Conservation (phyloP, 1,140 invertebrate species). For the Drosophila cardini region DNA sequence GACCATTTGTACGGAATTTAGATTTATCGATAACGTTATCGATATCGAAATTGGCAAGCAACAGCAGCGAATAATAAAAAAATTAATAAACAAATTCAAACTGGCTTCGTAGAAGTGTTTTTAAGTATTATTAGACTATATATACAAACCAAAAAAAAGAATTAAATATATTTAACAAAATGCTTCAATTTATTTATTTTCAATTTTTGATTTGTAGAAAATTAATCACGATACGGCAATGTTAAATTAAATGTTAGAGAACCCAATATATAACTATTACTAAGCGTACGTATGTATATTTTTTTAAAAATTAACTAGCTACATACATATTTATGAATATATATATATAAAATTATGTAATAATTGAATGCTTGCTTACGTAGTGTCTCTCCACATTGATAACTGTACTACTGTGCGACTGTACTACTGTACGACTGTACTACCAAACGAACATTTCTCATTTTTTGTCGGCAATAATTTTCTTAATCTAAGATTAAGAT, state of each 20-base stretch:
- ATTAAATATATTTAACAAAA: neutral
- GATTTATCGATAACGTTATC: constrained; percentile 50
- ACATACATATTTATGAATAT: constrained; percentile 5
- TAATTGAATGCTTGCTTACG: constrained; percentile 41
- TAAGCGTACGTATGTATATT: constrained; percentile 26
- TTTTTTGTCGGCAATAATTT: constrained; percentile 26
- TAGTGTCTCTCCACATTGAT: constrained; percentile 21
- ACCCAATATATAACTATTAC: constrained; percentile 1
- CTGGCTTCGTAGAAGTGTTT: constrained; percentile 83
- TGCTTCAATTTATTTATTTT: constrained; percentile 21
- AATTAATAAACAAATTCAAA: constrained; percentile 60
- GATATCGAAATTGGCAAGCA: constrained; percentile 37
- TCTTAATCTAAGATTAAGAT: constrained; percentile 26
- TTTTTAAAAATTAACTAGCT: constrained; percentile 24
- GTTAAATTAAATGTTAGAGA: constrained; percentile 51
- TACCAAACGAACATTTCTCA: constrained; percentile 11
- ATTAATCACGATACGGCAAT: constrained; percentile 18
- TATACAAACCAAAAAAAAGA: constrained; percentile 15
- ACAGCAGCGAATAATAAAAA: constrained; percentile 48
- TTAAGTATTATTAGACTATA: constrained; percentile 79
- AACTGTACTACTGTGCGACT: neutral
- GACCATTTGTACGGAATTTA: constrained; percentile 79
- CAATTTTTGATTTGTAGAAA: constrained; percentile 15
- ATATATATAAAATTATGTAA: constrained; percentile 4
- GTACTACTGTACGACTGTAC: neutral